A percentile compares a stretch with the other conserved stretches of the same genome.
Conservation (phyloP, 2,113 vertebrate genomes). For the Centrocercus urophasianus region DNA sequence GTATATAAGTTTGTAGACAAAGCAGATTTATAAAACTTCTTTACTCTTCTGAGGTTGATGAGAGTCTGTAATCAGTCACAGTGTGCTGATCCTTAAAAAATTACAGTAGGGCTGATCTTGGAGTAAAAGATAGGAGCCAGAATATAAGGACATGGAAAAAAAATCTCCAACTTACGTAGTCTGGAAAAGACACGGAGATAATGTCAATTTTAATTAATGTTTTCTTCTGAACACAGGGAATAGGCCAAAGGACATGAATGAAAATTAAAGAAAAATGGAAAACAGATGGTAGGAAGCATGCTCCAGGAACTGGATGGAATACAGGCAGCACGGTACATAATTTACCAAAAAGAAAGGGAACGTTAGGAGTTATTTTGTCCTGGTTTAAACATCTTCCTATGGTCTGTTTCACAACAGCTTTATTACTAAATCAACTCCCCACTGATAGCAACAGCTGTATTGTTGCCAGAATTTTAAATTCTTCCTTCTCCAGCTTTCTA, state of each 20-base stretch:
- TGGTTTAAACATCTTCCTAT: conserved; percentile 33
- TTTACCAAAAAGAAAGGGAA: conserved; percentile 35
- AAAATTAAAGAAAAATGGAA: conserved; percentile 83
- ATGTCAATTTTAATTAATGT: conserved; percentile 77
- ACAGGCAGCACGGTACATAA: conserved; percentile 65
- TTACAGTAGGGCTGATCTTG: neutral
- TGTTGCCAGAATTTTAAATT: conserved; percentile 18
- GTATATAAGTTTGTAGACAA: neutral
- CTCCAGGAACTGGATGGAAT: conserved; percentile 58
- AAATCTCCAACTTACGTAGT: conserved; percentile 28
- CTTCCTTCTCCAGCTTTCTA: neutral
- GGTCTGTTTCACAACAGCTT: conserved; percentile 27
- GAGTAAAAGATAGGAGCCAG: conserved; percentile 1
- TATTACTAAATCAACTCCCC: conserved; percentile 33
- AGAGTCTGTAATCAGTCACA: neutral
- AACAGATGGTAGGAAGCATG: conserved; percentile 78
- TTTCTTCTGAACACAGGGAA: conserved; percentile 70
- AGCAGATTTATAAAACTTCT: neutral
- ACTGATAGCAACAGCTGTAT: neutral
- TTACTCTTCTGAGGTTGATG: neutral
- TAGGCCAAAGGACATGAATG: conserved; percentile 75
- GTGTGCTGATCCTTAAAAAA: neutral
- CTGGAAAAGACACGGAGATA: conserved; percentile 72
- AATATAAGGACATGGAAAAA: neutral
- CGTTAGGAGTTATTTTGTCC: conserved; percentile 40